Evolutionary conservation across 2,888 invertebrate species (phyloP), one percentile per base, ranked within the genome.

Genomic region (Troides oblongomaculatus): DNA sequence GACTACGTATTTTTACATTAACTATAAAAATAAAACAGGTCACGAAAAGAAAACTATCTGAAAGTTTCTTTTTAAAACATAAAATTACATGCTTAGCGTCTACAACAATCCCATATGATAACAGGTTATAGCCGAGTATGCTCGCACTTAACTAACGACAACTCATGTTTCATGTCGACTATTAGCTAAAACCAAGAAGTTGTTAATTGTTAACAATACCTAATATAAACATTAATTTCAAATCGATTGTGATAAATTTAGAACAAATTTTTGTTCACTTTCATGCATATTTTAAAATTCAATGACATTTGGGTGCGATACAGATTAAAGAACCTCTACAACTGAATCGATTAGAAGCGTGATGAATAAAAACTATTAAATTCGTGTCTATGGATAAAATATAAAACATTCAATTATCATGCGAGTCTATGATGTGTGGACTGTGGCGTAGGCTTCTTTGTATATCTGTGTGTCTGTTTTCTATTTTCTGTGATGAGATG

Each of bases 401-500:
- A 6, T 10, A 36, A 8, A 46, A 14, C 14, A 14, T 46, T 5
- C 17, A 4, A 39, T n/a, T 61, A 10, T 21, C 43, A 36, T 43
- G 61, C n/a, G 57, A 53, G 53, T 69, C 68, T 69, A 69, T 64
- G 68, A 64, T 53, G 36, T 21, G 60, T 53, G 63, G 21, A 23
- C 57, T 23, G 12, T 21, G 57, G 21, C n/a, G 21, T 57, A 18
- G 14, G 50, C 21, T 57, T 46, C n/a, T n/a, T 64, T 60, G 23
- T 64, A 60, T 64, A 64, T 68, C 64, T 59, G 64, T 66, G 61
- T 36, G 23, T 53, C 59, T 69, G 68, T 69, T 69, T 69, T 69
- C 68, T 69, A 69, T 69, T 69, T 69, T 69, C 68, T 69, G 64
- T 69, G 61, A 63, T 69, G 68, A 64, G 58, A 69, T 69, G 69